A percentile compares a stretch with the other conserved stretches of the same genome.
phyloP scores from a whole-genome alignment of 2,888 invertebrate species.

The Molanna angustata region DNA sequence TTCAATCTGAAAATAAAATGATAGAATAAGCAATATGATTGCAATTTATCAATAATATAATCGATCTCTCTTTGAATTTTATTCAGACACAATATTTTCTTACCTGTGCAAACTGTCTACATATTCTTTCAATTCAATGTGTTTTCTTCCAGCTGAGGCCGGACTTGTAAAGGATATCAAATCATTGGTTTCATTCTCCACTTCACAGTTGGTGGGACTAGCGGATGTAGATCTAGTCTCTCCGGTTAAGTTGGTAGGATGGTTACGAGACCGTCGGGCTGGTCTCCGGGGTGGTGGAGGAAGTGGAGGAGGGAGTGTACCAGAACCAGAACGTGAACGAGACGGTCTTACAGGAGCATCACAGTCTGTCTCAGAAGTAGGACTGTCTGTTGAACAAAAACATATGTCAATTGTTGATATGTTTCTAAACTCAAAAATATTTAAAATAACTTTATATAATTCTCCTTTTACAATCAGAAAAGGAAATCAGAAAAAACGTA shows the following conservation, averaged over 20 bases:
- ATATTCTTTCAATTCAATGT: conserved; percentile 59
- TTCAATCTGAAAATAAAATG: conserved; percentile 43
- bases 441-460: too few species aligned
- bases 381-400: conserved; percentile 17
- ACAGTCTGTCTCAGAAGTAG: conserved; percentile 25
- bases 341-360: conserved; percentile 26
- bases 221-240: conserved; percentile 45
- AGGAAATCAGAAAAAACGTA: too few species aligned
- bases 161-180: conserved; percentile 72
- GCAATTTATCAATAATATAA: not conserved
- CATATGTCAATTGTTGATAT: too few species aligned
- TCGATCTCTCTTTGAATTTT: not conserved
- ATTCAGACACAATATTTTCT: conserved; percentile 10
- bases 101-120: conserved; percentile 58
- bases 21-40: not conserved
- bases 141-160: conserved; percentile 50
- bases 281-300: conserved; percentile 35
- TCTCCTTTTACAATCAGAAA: too few species aligned
- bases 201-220: conserved; percentile 44
- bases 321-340: conserved; percentile 36
- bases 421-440: too few species aligned
- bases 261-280: conserved; percentile 14
- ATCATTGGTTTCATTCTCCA: conserved; percentile 48
- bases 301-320: conserved; percentile 48
- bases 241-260: conserved; percentile 6